Evolutionary conservation across 2,113 vertebrate genomes (phyloP).

Genomic region (Felis chaus): DNA sequence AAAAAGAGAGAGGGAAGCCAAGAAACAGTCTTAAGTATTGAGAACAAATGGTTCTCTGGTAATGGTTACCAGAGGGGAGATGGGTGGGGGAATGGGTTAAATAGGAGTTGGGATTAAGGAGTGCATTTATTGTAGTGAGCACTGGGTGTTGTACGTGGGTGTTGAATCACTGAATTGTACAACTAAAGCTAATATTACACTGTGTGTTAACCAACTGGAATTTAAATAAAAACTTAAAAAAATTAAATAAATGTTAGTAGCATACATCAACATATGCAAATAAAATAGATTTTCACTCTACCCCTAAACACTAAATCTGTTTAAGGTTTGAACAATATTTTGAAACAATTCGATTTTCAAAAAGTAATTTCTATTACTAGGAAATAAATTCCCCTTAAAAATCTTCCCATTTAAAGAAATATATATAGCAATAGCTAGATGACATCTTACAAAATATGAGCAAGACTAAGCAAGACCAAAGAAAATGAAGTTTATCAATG

Average conservation of each 20-base stretch:
- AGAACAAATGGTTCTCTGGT: not conserved
- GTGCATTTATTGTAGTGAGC: not conserved
- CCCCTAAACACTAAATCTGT: not conserved
- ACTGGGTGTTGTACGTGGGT: not conserved
- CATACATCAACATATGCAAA: not conserved
- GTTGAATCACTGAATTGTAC: not conserved
- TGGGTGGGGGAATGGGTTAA: not conserved
- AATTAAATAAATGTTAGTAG: not conserved
- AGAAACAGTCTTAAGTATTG: not conserved
- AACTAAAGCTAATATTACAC: not conserved
- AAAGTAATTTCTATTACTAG: not conserved
- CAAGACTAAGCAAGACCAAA: not conserved
- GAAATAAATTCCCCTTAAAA: not conserved
- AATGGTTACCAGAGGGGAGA: not conserved
- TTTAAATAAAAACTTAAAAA: not conserved
- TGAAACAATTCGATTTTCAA: not conserved
- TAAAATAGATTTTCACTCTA: not conserved
- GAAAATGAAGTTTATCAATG: not conserved
- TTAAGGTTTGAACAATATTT: not conserved
- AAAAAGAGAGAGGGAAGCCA: not conserved
- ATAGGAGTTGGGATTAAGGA: not conserved
- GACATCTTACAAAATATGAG: not conserved
- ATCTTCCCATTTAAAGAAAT: not conserved
- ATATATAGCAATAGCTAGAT: not conserved
- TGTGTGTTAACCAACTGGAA: not conserved